Conservation (phyloP, 2,797 vertebrate genomes). For the Danionella dracula region DNA sequence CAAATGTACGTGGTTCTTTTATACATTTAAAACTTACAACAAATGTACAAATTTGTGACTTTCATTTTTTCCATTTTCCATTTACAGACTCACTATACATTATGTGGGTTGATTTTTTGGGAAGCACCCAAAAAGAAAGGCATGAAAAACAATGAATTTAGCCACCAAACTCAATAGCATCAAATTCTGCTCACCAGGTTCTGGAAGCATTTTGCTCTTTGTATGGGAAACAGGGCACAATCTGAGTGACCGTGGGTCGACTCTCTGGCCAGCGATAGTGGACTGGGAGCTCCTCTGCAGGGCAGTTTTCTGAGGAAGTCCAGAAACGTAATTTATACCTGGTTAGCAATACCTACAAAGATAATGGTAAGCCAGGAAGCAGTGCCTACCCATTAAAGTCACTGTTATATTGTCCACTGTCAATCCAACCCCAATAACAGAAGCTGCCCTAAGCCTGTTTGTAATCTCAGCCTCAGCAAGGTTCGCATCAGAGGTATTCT, state of each 20-base stretch:
- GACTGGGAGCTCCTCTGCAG: constrained; percentile 58
- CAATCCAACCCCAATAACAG: constrained; percentile 57
- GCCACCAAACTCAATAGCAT: too few species aligned
- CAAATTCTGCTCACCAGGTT: constrained; percentile 74
- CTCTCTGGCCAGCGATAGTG: constrained; percentile 78
- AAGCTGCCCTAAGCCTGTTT: constrained; percentile 60
- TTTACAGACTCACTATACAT: too few species aligned
- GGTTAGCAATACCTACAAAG: background rate
- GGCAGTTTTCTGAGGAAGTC: constrained; percentile 72
- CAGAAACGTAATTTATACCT: background rate
- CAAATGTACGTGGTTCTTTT: too few species aligned
- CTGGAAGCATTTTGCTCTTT: constrained; percentile 73
- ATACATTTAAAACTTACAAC: too few species aligned
- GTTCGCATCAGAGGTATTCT: constrained; percentile 66
- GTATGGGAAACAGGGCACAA: constrained; percentile 74
- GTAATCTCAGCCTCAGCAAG: constrained; percentile 69
- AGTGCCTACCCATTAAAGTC: constrained; percentile 70
- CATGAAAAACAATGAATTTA: too few species aligned
- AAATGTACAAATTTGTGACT: too few species aligned
- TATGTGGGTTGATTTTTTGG: too few species aligned
- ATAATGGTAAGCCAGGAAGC: background rate
- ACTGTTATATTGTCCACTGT: constrained; percentile 60
- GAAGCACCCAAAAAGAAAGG: too few species aligned
- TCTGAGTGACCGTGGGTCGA: constrained; percentile 62
- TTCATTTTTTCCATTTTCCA: too few species aligned